A percentile compares a stretch with the other conserved stretches of the same genome.
Evolutionary conservation across 1,140 invertebrate genomes (phyloP).

Genomic region (Potamilus streckersoni): DNA sequence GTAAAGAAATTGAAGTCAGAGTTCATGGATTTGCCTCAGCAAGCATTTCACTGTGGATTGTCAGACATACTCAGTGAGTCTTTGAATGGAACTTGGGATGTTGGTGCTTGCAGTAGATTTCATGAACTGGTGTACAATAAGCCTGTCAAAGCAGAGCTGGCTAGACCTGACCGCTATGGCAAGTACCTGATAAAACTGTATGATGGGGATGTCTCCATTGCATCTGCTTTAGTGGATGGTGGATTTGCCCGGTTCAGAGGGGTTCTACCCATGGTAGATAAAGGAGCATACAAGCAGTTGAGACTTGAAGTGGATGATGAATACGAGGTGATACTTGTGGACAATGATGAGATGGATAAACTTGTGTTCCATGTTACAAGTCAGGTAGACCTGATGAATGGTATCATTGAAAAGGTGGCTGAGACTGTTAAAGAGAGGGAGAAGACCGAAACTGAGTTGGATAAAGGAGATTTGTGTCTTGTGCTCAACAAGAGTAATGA

Average conservation of each 20-base stretch:
- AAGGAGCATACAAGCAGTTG: not conserved
- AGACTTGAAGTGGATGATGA: slow-evolving; percentile 13
- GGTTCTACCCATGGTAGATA: not conserved
- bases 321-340: slow-evolving; percentile 14
- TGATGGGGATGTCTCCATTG: slow-evolving; percentile 15
- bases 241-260: slow-evolving; percentile 1
- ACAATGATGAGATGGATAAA: slow-evolving; percentile 22
- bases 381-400: not conserved
- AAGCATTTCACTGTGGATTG: slow-evolving; percentile 45
- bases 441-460: slow-evolving; percentile 3
- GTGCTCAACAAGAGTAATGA: too few relatives aligned
- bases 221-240: slow-evolving; percentile 1
- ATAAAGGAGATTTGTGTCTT: slow-evolving; percentile 3
- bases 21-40: slow-evolving; percentile 16
- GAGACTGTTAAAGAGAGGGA: slow-evolving; percentile 8
- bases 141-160: not conserved
- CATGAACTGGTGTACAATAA: slow-evolving; percentile 8
- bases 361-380: slow-evolving; percentile 20
- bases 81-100: slow-evolving; percentile 83
- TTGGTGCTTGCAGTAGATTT: slow-evolving; percentile 61
- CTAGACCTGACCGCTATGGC: too few relatives aligned
- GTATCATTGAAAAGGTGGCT: slow-evolving; percentile 5
- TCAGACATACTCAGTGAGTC: slow-evolving; percentile 78
- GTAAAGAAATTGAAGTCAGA: slow-evolving; percentile 7
- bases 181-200: slow-evolving; percentile 7